Conservation (phyloP, 2,113 vertebrate genomes). For the Glaucomys volans region DNA sequence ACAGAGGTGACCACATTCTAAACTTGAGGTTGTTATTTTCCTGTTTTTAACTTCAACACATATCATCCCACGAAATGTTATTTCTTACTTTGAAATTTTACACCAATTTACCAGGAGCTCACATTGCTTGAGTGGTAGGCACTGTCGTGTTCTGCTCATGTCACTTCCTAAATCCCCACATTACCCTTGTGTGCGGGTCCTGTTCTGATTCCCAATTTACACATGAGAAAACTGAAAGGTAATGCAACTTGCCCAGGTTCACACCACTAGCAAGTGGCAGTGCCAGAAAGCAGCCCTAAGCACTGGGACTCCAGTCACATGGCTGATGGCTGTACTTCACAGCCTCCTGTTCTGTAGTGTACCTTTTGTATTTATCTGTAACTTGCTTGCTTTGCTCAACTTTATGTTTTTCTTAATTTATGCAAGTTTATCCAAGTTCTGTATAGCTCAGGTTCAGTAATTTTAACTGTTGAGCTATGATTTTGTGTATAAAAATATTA, state of each 20-base stretch:
- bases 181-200: neutral
- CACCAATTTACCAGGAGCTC: neutral
- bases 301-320: neutral
- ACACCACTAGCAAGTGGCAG: too few species aligned
- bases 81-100: neutral
- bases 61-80: neutral
- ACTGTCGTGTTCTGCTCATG: neutral
- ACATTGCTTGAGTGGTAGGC: neutral
- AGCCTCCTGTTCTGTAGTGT: neutral
- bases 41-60: neutral
- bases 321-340: too few species aligned
- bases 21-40: neutral
- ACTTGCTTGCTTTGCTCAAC: neutral
- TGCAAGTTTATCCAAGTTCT: neutral
- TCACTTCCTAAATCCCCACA: neutral
- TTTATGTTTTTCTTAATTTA: neutral
- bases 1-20: neutral
- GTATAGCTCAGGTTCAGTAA: neutral
- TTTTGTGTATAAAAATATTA: neutral
- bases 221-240: neutral
- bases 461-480: neutral
- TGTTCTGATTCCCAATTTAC: neutral
- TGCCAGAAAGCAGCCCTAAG: neutral
- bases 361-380: neutral
- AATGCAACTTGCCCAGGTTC: neutral